Evolutionary conservation across 53 echinoderm and acorn worm species (phyloP), one percentile per base, ranked within the genome.

Genomic region (Zoroaster sp.): DNA sequence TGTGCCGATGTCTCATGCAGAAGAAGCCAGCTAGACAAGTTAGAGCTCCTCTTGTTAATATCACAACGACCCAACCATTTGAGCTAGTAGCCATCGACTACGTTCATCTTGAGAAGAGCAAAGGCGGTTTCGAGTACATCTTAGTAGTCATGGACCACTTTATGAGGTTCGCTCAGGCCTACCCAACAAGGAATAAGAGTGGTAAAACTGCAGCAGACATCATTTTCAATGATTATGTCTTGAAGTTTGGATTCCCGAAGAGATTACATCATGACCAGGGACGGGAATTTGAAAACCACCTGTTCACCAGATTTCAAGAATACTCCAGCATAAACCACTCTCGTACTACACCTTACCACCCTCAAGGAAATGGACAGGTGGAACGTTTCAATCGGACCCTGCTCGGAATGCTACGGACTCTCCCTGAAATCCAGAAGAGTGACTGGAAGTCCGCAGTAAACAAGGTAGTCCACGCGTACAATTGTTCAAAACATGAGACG

Each of bases 291-390:
- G 94, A 91, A 33, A 92, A 94, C 46, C 68, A 86, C n/a, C 54
- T 94, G 20, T 94, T 94, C 33, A 25, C 78, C 5, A 66, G 63
- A 35, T 73, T 94, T 0, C 37, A 88, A 41, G 35, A 92, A 30
- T 69, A 66, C 14, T 23, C 79, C 13, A 82, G 88, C 7, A 78
- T 92, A 20, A 18, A 67, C 5, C 30, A 76, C 10, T 94, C 92
- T 0, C 68, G 90, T 0, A 94, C 92, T 10, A 94, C 94, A 2
- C 92, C 94, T 2, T 91, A 94, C 55, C 92, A 94, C 77, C 90
- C 94, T 5, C 87, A 94, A 59, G 94, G 92, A 1, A 92, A 94
- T 87, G 92, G 87, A 0, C 92, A 92, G 41, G 94, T 94, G 2
- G 94, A 92, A 34, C 5, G 92, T 0, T 89, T 94, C 40, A 94